phyloP scores from a whole-genome alignment of 1,140 invertebrate genomes.

The Danaus melanippus region DNA sequence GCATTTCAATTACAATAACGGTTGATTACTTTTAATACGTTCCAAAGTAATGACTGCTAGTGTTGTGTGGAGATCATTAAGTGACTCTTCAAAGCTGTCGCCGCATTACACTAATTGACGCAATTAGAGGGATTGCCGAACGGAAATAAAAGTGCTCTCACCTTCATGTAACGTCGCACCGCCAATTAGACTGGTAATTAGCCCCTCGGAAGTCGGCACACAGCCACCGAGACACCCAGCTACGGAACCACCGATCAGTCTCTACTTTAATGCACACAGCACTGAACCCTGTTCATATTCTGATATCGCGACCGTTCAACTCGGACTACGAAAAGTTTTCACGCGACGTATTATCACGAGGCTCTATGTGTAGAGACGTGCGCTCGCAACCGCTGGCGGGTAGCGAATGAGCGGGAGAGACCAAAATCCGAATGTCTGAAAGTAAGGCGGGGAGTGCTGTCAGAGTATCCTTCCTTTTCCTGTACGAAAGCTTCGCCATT shows the following conservation, averaged over 20 bases:
- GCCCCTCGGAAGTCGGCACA: conserved; percentile 43
- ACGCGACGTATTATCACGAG: conserved; percentile 45
- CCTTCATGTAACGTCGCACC: conserved; percentile 69
- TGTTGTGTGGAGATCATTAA: conserved; percentile 57
- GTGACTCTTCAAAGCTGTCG: conserved; percentile 65
- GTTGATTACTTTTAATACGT: conserved; percentile 38
- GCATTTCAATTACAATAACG: conserved; percentile 9
- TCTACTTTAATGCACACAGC: conserved; percentile 48
- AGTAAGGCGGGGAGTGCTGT: conserved; percentile 44
- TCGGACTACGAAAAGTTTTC: conserved; percentile 60
- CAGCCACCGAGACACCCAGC: conserved; percentile 21
- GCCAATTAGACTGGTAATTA: conserved; percentile 69
- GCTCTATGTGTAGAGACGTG: conserved; percentile 27
- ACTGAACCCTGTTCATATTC: conserved; percentile 50
- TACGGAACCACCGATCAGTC: conserved; percentile 27
- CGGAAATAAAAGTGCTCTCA: conserved; percentile 70
- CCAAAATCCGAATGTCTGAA: background rate
- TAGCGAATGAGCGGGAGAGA: conserved; percentile 53
- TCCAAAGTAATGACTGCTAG: conserved; percentile 37
- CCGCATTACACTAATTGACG: conserved; percentile 71
- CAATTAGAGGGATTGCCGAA: conserved; percentile 71
- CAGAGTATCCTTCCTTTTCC: conserved; percentile 45
- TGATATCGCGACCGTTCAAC: conserved; percentile 1
- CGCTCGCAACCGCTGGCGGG: conserved; percentile 31
- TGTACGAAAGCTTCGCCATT: conserved; percentile 50